Conservation (phyloP, 2,888 invertebrate genomes). For the Disparrhopalites patrizii region DNA sequence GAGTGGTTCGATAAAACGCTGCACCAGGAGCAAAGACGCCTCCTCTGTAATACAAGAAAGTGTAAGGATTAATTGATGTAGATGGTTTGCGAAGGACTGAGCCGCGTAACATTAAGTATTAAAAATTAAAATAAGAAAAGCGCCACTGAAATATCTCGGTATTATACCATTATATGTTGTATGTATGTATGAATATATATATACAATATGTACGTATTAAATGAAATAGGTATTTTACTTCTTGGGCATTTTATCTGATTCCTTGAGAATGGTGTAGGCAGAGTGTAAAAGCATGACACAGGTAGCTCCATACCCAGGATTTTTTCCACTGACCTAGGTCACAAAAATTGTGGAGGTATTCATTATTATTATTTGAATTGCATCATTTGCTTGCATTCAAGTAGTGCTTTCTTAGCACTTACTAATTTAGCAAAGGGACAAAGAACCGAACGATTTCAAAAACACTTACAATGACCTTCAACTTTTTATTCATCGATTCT, state of each 20-base stretch:
- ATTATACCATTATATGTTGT: background rate
- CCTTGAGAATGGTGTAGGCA: slow-evolving; percentile 70
- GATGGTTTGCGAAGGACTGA: no score
- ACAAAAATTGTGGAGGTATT: background rate
- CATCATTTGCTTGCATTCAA: no score
- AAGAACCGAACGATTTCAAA: no score
- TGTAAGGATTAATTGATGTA: no score
- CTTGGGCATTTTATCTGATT: slow-evolving; percentile 69
- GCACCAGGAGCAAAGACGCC: slow-evolving; percentile 83
- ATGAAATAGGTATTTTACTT: slow-evolving; percentile 60
- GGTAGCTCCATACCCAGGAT: slow-evolving; percentile 82
- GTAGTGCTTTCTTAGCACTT: background rate
- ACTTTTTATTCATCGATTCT: slow-evolving; percentile 61
- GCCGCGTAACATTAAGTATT: no score
- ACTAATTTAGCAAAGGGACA: background rate
- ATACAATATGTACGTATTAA: background rate
- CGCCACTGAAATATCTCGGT: background rate
- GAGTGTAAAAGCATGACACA: slow-evolving; percentile 67
- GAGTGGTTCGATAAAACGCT: slow-evolving; percentile 75
- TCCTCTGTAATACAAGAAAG: slow-evolving; percentile 60
- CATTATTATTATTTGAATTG: background rate
- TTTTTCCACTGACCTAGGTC: slow-evolving; percentile 57
- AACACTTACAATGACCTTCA: slow-evolving; percentile 62
- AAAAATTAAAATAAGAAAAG: no score
- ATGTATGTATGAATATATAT: no score